Base-by-base conservation (phyloP, 2,797 vertebrate genomes). In the Gastrophryne carolinensis region DNA sequence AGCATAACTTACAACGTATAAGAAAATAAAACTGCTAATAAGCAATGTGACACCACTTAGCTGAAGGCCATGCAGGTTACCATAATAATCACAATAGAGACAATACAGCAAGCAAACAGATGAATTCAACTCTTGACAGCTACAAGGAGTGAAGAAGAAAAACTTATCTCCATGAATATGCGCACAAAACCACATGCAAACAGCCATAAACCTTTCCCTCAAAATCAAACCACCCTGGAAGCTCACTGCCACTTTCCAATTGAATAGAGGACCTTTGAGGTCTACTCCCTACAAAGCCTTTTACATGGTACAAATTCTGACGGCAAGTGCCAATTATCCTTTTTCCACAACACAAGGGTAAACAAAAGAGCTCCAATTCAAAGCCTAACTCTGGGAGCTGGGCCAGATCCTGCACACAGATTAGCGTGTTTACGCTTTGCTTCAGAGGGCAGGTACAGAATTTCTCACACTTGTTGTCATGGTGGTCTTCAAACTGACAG, bases 231-330 rank as follows among this genome's bases (percentile, higher is more conserved):
- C 54, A 50, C 29, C 57, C 41, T 12, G 23, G 27, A 41, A 63
- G 23, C 21, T 63, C 27, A n/a, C 17, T 30, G 39, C 32, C 37
- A 37, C 66, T 70, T 81, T 61, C 78, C 19, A 82, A 79, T 79
- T 69, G 32, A 81, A 80, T 0, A 64, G 7, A 30, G 0, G 50
- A 79, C 58, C 52, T 72, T 73, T 72, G 60, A 4, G 78, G 54
- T 56, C 66, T 75, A 67, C 11, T 61, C 61, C 70, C 39, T 52
- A 37, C 79, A 78, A 65, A 80, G 78, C 21, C 61, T 54, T 68
- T 80, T 81, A 75, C 73, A 70, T 24, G 63, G 80, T 13, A 57
- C 21, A 79, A 84, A 81, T 32, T 34, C 72, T 65, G 26, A 64
- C 81, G 10, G 50, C 19, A 80, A 84, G 80, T 27, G 78, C 68